Conservation (phyloP, 2,797 vertebrate species). For the Xyrichtys novacula region DNA sequence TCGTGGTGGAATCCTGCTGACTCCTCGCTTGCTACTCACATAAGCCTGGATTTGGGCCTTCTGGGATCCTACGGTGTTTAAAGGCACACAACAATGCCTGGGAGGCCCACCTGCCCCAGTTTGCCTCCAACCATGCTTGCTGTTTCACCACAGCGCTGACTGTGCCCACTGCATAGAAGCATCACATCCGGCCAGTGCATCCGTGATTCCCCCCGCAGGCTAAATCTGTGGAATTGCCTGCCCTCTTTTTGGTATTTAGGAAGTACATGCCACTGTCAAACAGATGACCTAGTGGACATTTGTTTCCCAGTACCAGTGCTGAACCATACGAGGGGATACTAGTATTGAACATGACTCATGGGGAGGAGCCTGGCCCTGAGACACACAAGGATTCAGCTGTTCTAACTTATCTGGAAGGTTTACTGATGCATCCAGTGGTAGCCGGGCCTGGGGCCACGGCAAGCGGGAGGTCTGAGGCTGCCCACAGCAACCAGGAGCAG, state of each 20-base stretch:
- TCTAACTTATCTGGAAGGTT: conserved; percentile 99
- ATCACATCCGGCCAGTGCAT: conserved; percentile 42
- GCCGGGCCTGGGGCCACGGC: conserved; percentile 93
- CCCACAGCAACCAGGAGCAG: conserved; percentile 89
- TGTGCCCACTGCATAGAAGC: conserved; percentile 51
- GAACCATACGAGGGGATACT: conserved; percentile 85
- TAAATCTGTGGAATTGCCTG: conserved; percentile 34
- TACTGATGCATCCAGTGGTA: conserved; percentile 99
- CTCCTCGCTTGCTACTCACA: conserved; percentile 63
- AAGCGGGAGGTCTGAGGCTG: conserved; percentile 91
- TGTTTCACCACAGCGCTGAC: conserved; percentile 62
- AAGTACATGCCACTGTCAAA: conserved; percentile 70
- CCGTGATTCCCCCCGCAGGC: conserved; percentile 20
- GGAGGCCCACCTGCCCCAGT: conserved; percentile 63
- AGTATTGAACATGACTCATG: conserved; percentile 99
- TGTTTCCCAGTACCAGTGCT: conserved; percentile 81
- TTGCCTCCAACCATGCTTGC: conserved; percentile 68
- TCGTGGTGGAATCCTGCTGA: conserved; percentile 76
- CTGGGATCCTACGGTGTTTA: conserved; percentile 70
- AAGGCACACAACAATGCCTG: conserved; percentile 76
- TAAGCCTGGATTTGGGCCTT: conserved; percentile 66
- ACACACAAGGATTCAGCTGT: conserved; percentile 99
- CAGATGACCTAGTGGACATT: conserved; percentile 79
- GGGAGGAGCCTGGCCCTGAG: conserved; percentile 99
- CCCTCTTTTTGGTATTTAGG: conserved; percentile 67